Conservation (phyloP, 2,113 vertebrate genomes). For the Phylloscopus trochilus region DNA sequence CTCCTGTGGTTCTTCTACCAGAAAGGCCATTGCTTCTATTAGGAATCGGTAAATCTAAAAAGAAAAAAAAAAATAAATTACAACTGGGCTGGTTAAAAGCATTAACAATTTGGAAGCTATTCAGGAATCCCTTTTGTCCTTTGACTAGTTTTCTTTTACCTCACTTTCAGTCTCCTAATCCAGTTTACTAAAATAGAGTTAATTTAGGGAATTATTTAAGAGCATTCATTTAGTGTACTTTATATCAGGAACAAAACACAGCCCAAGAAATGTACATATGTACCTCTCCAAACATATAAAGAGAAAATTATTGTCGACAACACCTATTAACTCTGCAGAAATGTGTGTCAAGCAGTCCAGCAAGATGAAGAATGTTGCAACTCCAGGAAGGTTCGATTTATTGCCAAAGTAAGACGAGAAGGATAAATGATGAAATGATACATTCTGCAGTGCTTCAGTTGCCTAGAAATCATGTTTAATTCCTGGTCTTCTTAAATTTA, state of each 20-base stretch:
- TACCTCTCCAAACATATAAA: not conserved
- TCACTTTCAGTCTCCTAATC: not conserved
- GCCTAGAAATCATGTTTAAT: not conserved
- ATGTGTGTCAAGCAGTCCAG: not conserved
- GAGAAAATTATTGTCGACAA: not conserved
- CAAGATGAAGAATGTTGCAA: not conserved
- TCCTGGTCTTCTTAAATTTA: not conserved
- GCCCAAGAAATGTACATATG: not conserved
- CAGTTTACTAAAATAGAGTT: not conserved
- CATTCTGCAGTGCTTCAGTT: not conserved
- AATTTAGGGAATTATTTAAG: not conserved
- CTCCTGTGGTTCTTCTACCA: not conserved
- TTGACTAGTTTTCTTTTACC: not conserved
- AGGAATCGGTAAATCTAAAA: not conserved
- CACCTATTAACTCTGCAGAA: not conserved
- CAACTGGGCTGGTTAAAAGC: rapidly evolving
- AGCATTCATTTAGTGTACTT: not conserved
- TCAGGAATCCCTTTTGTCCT: not conserved
- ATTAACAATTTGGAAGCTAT: not conserved
- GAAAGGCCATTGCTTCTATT: rapidly evolving
- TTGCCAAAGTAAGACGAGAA: not conserved
- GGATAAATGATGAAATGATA: not conserved
- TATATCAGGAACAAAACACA: not conserved
- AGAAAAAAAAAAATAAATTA: not conserved
- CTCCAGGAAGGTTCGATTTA: not conserved